Evolutionary conservation across 1,140 invertebrate genomes (phyloP).

Genomic region (Anadara kagoshimensis): DNA sequence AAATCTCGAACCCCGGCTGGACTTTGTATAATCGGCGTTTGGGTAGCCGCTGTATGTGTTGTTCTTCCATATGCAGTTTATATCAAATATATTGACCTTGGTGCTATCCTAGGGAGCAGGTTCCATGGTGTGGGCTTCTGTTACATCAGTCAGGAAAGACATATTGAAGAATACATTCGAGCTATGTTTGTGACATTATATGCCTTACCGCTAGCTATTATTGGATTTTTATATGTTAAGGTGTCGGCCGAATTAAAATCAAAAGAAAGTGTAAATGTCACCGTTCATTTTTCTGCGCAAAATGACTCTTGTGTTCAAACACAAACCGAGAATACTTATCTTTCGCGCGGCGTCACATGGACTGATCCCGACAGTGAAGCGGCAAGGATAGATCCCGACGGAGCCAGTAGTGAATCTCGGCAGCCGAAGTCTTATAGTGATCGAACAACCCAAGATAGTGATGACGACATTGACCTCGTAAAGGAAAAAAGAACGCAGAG

Average conservation of each 20-base stretch:
- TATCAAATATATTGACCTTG: slow-evolving; percentile 82
- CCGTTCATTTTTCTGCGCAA: slow-evolving; percentile 48
- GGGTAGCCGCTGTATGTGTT: slow-evolving; percentile 82
- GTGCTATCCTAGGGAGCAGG: slow-evolving; percentile 73
- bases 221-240: slow-evolving; percentile 79
- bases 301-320: slow-evolving; percentile 17
- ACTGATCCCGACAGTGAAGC: slow-evolving; percentile 9
- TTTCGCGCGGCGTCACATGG: slow-evolving; percentile 12
- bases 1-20: slow-evolving; percentile 80
- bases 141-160: slow-evolving; percentile 67
- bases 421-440: slow-evolving; percentile 36
- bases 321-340: neutral
- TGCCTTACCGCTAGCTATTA: slow-evolving; percentile 79
- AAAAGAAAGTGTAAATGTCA: slow-evolving; percentile 74
- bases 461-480: slow-evolving; percentile 79
- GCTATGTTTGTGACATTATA: slow-evolving; percentile 77
- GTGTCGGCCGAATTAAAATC: slow-evolving; percentile 79
- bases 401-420: slow-evolving; percentile 16
- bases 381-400: slow-evolving; percentile 17
- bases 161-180: slow-evolving; percentile 73
- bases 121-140: slow-evolving; percentile 71
- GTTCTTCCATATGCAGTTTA: slow-evolving; percentile 85
- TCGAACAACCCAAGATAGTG: slow-evolving; percentile 71
- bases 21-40: slow-evolving; percentile 81
- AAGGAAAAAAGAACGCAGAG: slow-evolving; percentile 82